Evolutionary conservation across 2,888 invertebrate genomes (phyloP).

Genomic region (Norana najaformis): DNA sequence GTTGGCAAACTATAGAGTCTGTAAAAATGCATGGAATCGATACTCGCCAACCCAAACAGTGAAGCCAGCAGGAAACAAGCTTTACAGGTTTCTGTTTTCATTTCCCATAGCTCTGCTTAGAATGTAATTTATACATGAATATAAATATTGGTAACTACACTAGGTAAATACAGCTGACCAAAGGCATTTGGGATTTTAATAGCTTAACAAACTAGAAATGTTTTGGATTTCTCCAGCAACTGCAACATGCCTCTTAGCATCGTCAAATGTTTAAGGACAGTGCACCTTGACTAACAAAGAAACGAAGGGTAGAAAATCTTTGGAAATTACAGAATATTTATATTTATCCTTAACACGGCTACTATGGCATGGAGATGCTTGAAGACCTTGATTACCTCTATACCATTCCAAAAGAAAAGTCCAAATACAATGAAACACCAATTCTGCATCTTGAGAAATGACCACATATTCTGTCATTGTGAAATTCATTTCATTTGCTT

Average conservation of each 20-base stretch:
- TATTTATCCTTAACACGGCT: too few relatives aligned
- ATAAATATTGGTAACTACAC: not conserved
- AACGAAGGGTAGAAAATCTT: too few relatives aligned
- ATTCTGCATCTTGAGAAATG: too few relatives aligned
- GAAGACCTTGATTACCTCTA: too few relatives aligned
- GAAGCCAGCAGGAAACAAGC: not conserved
- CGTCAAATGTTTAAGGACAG: too few relatives aligned
- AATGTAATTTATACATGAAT: not conserved
- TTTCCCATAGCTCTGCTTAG: not conserved
- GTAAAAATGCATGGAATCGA: not conserved
- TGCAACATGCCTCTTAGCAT: not conserved
- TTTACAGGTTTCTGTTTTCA: not conserved
- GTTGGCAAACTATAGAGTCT: not conserved
- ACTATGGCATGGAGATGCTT: too few relatives aligned
- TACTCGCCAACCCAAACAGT: not conserved
- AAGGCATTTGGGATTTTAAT: not conserved
- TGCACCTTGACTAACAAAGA: too few relatives aligned
- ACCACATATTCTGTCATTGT: too few relatives aligned
- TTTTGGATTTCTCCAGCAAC: not conserved
- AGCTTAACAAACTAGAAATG: not conserved
- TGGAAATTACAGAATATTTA: too few relatives aligned
- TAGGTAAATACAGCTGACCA: not conserved
- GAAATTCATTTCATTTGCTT: too few relatives aligned
- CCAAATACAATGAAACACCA: too few relatives aligned
- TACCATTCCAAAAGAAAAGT: too few relatives aligned